Conservation (phyloP, 2,888 invertebrate genomes). For the Rhimphoctona megacephalus region DNA sequence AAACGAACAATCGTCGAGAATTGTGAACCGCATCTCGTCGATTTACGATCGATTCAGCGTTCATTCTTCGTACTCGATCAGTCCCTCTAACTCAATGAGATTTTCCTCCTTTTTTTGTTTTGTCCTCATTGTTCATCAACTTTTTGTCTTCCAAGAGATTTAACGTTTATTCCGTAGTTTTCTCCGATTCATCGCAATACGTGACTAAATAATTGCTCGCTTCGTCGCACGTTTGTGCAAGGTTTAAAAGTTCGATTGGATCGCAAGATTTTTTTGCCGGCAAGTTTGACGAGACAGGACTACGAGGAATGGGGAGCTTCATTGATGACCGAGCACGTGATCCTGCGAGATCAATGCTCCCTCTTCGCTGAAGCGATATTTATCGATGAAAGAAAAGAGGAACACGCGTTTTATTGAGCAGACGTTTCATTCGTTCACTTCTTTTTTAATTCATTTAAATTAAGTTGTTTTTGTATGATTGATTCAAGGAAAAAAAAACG, state of each 20-base stretch:
- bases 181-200: conserved; percentile 58
- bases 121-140: not conserved
- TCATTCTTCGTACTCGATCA: conserved; percentile 39
- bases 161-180: conserved; percentile 24
- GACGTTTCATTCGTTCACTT: not conserved
- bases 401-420: not conserved
- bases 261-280: conserved; percentile 28
- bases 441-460: not conserved
- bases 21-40: conserved; percentile 11
- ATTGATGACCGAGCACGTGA: conserved; percentile 62
- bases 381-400: conserved; percentile 10
- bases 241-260: not conserved
- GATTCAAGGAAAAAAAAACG: not conserved
- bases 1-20: conserved; percentile 50
- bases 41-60: conserved; percentile 57
- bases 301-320: conserved; percentile 59
- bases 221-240: not conserved
- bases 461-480: not conserved
- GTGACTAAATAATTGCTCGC: conserved; percentile 35
- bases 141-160: conserved; percentile 9
- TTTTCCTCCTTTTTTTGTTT: conserved; percentile 4
- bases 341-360: conserved; percentile 40
- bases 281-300: conserved; percentile 26
- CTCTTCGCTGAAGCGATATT: conserved; percentile 5
- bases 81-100: conserved; percentile 2